Evolutionary conservation across 2,113 vertebrate genomes (phyloP), one percentile per base, ranked within the genome.

Genomic region (Alectura lathami): DNA sequence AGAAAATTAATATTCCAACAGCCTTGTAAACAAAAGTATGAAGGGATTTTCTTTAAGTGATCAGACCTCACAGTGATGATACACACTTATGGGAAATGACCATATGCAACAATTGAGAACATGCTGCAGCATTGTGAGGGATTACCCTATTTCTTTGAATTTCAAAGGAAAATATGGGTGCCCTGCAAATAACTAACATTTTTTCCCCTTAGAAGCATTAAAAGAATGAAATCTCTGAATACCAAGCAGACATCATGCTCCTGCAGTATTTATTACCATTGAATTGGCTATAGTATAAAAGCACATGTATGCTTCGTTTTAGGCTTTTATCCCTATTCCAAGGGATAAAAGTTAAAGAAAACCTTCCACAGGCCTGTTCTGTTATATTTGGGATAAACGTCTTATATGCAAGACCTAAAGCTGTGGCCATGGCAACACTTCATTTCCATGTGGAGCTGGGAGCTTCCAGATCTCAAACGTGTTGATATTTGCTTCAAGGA

Each of bases 401-500:
- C 90, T 89, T 64, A 42, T 4, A 81, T 11, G 29, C 59, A 59
- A 84, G 88, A 93, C 90, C 72, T 87, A 85, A 88, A 87, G 68
- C 94, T 94, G 95, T 97, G 97, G 89, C 82, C 96, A 97, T 94
- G 96, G 95, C 57, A 95, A 97, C 95, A 86, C 87, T 92, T 93
- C 11, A 13, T 95, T 98, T 93, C 96, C 0, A 14, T 84, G 89
- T 20, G 21, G 95, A 96, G 78, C 81, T 1, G 26, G 63, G 88
- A 91, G 47, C 93, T 96, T 96, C 93, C 83, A 95, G 94, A 96
- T 97, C 96, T 97, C 94, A 87, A 96, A 97, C 53, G 88, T 96
- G 95, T 96, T 97, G 96, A 93, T 97, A 94, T 98, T 98, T 98
- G 95, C 97, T 96, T 96, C 97, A 87, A 96, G 97, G 97, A 98